Conservation (phyloP, 2,888 invertebrate species). For the Drosophila incognita region DNA sequence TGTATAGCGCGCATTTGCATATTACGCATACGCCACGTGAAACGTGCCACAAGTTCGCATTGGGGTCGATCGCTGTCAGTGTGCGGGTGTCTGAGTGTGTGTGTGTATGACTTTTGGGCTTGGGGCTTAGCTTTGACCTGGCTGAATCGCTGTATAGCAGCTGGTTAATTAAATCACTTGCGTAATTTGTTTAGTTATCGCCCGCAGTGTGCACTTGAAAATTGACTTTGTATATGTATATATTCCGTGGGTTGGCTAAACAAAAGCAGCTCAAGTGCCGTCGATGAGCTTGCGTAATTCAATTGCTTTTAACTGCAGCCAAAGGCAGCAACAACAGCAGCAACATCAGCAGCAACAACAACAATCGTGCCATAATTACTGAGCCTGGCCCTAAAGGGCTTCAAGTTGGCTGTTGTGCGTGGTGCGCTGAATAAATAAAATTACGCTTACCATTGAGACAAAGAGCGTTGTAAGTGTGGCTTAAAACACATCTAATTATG, state of each 20-base stretch:
- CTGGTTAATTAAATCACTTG: slow-evolving; percentile 79
- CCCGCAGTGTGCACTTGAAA: slow-evolving; percentile 68
- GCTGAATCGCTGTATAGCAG: slow-evolving; percentile 52
- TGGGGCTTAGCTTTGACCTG: slow-evolving; percentile 28
- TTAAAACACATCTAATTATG: slow-evolving; percentile 55
- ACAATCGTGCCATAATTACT: slow-evolving; percentile 63
- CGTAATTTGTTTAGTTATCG: slow-evolving; percentile 78
- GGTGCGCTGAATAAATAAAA: slow-evolving; percentile 34
- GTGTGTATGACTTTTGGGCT: slow-evolving; percentile 2
- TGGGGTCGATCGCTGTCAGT: not conserved
- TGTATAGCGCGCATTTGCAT: slow-evolving; percentile 65
- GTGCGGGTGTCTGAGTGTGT: not conserved
- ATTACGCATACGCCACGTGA: slow-evolving; percentile 74
- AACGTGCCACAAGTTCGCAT: slow-evolving; percentile 50
- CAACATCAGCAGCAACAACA: slow-evolving; percentile 42
- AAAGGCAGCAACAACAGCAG: slow-evolving; percentile 57
- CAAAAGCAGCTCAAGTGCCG: slow-evolving; percentile 69
- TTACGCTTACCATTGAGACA: slow-evolving; percentile 29
- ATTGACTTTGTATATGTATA: slow-evolving; percentile 39
- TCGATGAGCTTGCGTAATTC: slow-evolving; percentile 61
- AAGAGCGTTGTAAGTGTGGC: slow-evolving; percentile 16
- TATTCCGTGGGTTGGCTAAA: slow-evolving; percentile 29
- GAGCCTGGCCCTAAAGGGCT: not conserved
- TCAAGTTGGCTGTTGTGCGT: not conserved
- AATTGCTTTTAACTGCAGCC: slow-evolving; percentile 67